Conservation (phyloP, 35 echinoderm and acorn worm species). For the Ptychodera flava region DNA sequence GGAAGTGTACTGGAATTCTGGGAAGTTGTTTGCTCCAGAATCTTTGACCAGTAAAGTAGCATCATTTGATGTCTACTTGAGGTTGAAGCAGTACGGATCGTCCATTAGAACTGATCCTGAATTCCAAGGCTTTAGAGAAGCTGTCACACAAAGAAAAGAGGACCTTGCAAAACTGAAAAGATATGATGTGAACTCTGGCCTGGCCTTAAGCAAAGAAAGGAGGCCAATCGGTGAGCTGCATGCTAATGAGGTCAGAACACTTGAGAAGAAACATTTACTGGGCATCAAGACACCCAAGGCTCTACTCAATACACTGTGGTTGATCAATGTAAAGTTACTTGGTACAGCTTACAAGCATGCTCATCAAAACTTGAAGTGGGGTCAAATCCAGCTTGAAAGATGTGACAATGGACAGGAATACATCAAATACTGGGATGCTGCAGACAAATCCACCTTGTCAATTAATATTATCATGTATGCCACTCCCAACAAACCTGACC, state of each 20-base stretch:
- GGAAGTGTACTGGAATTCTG: background rate
- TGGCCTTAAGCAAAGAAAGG: background rate
- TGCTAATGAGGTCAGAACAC: background rate
- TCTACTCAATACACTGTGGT: background rate
- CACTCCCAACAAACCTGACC: background rate
- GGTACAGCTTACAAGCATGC: background rate
- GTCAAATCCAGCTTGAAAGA: background rate
- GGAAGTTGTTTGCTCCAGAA: background rate
- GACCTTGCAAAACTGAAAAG: background rate
- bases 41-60: background rate
- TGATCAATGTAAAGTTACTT: background rate
- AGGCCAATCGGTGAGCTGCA: background rate
- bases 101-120: background rate
- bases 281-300: background rate
- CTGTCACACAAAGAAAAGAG: background rate
- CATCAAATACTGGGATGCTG: background rate
- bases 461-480: background rate
- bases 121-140: background rate
- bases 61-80: background rate
- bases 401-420: background rate
- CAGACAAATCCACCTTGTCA: background rate
- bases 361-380: background rate
- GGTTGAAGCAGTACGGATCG: background rate
- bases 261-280: background rate
- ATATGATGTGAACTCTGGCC: background rate